Percentiles rank a stretch among this genome's conserved stretches.
Evolutionary conservation across 2,113 vertebrate genomes (phyloP).

Genomic region (Mormoops blainvillei): DNA sequence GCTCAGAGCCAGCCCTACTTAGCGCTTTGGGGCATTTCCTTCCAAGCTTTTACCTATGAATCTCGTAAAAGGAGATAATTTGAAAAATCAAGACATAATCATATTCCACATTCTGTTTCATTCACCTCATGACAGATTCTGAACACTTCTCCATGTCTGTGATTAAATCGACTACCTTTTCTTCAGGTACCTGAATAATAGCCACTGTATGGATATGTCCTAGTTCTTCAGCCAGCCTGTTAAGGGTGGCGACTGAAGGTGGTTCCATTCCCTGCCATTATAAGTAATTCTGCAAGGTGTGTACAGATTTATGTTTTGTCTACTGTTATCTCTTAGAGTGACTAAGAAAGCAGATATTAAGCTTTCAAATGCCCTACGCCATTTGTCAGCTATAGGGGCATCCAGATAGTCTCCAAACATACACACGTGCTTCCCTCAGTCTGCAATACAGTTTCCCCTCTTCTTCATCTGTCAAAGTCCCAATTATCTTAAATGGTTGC

Average conservation of each 20-base stretch:
- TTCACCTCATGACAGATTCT: accelerated
- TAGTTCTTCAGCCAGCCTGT: background rate
- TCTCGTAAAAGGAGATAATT: background rate
- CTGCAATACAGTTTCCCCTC: background rate
- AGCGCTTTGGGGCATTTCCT: background rate
- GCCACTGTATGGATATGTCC: accelerated
- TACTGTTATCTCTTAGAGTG: background rate
- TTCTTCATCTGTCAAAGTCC: background rate
- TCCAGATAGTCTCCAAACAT: background rate
- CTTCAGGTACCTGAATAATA: background rate
- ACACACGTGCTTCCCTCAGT: accelerated
- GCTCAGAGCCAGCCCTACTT: too few species aligned
- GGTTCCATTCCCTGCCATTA: background rate
- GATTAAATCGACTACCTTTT: background rate
- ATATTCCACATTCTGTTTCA: background rate
- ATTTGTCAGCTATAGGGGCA: background rate
- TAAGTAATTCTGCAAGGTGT: background rate
- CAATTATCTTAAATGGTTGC: background rate
- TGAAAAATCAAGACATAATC: background rate
- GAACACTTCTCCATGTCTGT: background rate
- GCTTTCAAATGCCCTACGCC: background rate
- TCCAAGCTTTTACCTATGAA: background rate
- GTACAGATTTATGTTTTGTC: background rate
- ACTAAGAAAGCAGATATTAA: background rate
- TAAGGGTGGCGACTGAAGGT: background rate